Evolutionary conservation across 2,888 invertebrate species (phyloP), one percentile per base, ranked within the genome.

Genomic region (Anaspis maculata): DNA sequence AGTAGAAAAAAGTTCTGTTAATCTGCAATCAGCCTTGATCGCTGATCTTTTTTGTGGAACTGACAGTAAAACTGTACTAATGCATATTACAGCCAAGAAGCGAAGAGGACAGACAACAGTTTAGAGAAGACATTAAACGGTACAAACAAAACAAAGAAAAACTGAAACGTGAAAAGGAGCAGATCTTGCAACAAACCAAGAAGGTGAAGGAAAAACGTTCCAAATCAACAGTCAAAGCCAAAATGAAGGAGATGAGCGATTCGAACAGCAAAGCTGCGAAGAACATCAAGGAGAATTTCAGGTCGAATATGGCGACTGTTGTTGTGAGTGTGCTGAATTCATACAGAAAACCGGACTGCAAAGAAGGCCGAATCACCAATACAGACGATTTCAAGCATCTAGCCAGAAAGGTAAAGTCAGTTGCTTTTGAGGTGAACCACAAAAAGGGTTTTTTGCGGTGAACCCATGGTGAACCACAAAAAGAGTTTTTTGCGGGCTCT

Each of bases 311-410:
- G 77, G 83, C 84, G 9, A 75, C 81, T 25, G 83, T 85, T 14
- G 86, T 91, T 71, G 87, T 90, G 44, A 77, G 82, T 37, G 84
- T 85, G 56, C 74, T 96, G 37, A 90, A 88, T 66, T 88, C 88
- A 1, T 96, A 87, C 67, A 72, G 90, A 32, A 87, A 85, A 56
- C 76, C 82, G 0, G 85, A 83, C 45, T 96, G 94, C 54, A 78
- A 78, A 48, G 71, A 79, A 41, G 96, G 89, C 0, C 72, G 84
- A 48, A 95, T 97, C 51, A 81, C 81, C 2, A 83, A 77, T 56
- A 90, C 86, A 0, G 88, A 91, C 25, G 95, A 96, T 64, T 89
- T 95, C 64, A 94, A 94, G 62, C 90, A 92, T 68, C 72, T 95
- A 33, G 92, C 94, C 3, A 76, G 91, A 66, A 95, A 94, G 77